Conservation (phyloP, 2,797 vertebrate species). For the Galagoides demidoff region DNA sequence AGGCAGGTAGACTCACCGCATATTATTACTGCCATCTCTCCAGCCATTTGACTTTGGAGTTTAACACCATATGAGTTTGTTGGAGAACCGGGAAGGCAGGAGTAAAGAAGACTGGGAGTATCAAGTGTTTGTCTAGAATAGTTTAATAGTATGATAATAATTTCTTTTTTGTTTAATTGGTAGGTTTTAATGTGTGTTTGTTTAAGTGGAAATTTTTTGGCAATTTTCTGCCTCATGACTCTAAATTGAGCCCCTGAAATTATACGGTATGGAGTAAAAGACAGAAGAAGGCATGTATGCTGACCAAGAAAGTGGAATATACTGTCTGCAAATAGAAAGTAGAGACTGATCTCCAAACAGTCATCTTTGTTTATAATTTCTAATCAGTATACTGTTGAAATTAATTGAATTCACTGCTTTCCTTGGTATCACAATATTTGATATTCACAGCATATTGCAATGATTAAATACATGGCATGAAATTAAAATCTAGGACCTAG, state of each 20-base stretch:
- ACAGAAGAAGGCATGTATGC: not conserved
- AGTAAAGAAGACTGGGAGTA: not conserved
- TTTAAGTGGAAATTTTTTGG: not conserved
- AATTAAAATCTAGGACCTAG: not conserved
- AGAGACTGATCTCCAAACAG: not conserved
- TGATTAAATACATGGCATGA: not conserved
- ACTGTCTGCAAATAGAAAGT: not conserved
- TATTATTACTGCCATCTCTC: conserved; percentile 29
- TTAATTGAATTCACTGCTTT: not conserved
- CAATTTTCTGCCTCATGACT: not conserved
- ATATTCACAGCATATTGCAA: not conserved
- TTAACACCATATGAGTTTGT: not conserved
- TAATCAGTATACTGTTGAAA: not conserved
- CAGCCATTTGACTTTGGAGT: not conserved
- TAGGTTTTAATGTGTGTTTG: not conserved
- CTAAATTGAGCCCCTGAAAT: not conserved
- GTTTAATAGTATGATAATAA: not conserved
- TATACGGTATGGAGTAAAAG: not conserved
- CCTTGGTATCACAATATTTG: not conserved
- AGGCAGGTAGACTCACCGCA: not conserved
- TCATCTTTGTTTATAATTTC: not conserved
- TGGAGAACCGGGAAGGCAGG: not conserved
- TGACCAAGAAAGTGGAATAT: not conserved
- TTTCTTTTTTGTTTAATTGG: not conserved
- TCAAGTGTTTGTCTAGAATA: conserved; percentile 1